Evolutionary conservation across 2,797 vertebrate genomes (phyloP).

Genomic region (Bufotes viridis): DNA sequence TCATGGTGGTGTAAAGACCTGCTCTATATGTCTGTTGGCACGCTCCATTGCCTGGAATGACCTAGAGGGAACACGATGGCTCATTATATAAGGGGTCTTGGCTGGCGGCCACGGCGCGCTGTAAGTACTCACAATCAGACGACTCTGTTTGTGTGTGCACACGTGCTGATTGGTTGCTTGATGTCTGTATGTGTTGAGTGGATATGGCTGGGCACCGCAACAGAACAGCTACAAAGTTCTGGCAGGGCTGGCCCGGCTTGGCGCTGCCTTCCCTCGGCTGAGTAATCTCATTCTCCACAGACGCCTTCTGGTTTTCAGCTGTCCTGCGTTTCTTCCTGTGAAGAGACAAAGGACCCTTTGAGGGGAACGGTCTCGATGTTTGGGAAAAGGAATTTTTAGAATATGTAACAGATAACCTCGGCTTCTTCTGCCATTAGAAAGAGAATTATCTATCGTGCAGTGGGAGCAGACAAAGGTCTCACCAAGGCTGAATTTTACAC

Average conservation of each 20-base stretch:
- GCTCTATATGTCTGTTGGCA: slow-evolving; percentile 5
- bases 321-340: slow-evolving; percentile 86
- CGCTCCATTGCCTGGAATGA: slow-evolving; percentile 2
- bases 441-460: slow-evolving; percentile 38
- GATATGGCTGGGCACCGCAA: slow-evolving; percentile 76
- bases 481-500: slow-evolving; percentile 29
- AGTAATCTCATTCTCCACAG: slow-evolving; percentile 88
- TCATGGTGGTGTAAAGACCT: neutral
- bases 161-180: slow-evolving; percentile 75
- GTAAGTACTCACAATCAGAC: slow-evolving; percentile 82
- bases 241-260: slow-evolving; percentile 82
- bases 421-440: slow-evolving; percentile 49
- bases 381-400: slow-evolving; percentile 84
- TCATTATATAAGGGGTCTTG: slow-evolving; percentile 18
- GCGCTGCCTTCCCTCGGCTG: slow-evolving; percentile 80
- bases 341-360: slow-evolving; percentile 82
- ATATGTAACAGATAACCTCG: slow-evolving; percentile 82
- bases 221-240: slow-evolving; percentile 84
- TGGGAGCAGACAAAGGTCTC: slow-evolving; percentile 33
- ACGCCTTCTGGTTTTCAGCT: slow-evolving; percentile 86
- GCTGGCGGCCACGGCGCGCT: slow-evolving; percentile 30
- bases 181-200: slow-evolving; percentile 77
- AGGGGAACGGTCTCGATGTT: slow-evolving; percentile 78
- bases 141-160: slow-evolving; percentile 80
- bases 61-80: neutral